phyloP scores from a whole-genome alignment of 1,140 invertebrate genomes.

The Xylocopa sonorina region DNA sequence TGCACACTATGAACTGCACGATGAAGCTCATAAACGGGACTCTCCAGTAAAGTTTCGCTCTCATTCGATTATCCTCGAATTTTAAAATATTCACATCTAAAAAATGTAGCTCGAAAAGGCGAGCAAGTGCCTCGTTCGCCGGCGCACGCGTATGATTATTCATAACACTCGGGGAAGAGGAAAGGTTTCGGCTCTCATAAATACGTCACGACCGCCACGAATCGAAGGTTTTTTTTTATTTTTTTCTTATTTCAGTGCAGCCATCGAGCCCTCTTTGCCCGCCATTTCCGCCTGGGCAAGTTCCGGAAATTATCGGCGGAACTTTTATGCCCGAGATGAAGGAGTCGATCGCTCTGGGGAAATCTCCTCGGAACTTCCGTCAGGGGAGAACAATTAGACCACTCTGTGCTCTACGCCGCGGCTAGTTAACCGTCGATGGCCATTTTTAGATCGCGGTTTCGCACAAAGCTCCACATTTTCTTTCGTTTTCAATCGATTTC shows the following conservation, averaged over 20 bases:
- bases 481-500: background rate
- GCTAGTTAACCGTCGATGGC: conserved; percentile 38
- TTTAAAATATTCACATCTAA: conserved; percentile 5
- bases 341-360: conserved; percentile 55
- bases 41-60: background rate
- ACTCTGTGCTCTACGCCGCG: conserved; percentile 22
- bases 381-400: conserved; percentile 57
- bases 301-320: conserved; percentile 57
- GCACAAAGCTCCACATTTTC: background rate
- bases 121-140: background rate
- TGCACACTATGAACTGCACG: too few species aligned
- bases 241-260: background rate
- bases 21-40: too few species aligned
- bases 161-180: background rate
- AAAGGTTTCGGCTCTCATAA: conserved; percentile 39
- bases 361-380: conserved; percentile 44
- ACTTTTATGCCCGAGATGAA: conserved; percentile 51
- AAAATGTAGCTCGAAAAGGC: conserved; percentile 15
- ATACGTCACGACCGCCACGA: conserved; percentile 46
- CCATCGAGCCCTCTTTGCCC: conserved; percentile 18
- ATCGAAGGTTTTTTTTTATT: conserved; percentile 39
- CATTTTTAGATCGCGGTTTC: background rate
- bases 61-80: background rate
- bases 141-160: background rate
- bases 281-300: conserved; percentile 4